Percentiles rank a stretch among this genome's conserved stretches.
These are phyloP conservation scores for Luehdorfia chinensis DNA, from an alignment of 1,140 invertebrate species.

Conservation along the genomic window DNA sequence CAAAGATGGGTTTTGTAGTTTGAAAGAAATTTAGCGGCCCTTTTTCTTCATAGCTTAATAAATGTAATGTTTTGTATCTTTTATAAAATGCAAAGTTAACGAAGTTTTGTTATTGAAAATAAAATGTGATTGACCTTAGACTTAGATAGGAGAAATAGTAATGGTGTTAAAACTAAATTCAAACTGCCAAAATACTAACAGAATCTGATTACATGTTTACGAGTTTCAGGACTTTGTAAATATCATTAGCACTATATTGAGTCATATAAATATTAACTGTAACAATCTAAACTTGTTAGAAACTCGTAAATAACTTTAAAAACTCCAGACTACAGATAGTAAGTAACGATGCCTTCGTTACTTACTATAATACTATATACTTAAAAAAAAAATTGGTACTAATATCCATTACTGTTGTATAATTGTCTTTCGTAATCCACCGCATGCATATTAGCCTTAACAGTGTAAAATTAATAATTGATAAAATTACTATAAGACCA, in stretches of 20 bases:
- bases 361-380: background rate
- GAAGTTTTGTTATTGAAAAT: constrained; percentile 56
- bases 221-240: constrained; percentile 35
- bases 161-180: constrained; percentile 31
- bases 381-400: constrained; percentile 16
- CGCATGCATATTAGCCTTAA: constrained; percentile 38
- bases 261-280: constrained; percentile 12
- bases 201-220: constrained; percentile 7
- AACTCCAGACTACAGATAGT: background rate
- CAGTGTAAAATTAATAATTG: constrained; percentile 54
- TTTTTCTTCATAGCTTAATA: constrained; percentile 63
- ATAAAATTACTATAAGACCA: constrained; percentile 63
- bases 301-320: constrained; percentile 13
- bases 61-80: constrained; percentile 71
- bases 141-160: constrained; percentile 56
- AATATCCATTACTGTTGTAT: constrained; percentile 23
- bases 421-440: constrained; percentile 22
- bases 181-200: constrained; percentile 37
- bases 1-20: constrained; percentile 67
- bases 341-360: background rate
- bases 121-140: constrained; percentile 70
- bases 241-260: constrained; percentile 20
- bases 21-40: constrained; percentile 45
- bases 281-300: constrained; percentile 12
- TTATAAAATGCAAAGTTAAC: constrained; percentile 64